These are phyloP conservation scores for Drosophila bifasciata DNA, from an alignment of 1,140 invertebrate species.

Conservation along the genomic window DNA sequence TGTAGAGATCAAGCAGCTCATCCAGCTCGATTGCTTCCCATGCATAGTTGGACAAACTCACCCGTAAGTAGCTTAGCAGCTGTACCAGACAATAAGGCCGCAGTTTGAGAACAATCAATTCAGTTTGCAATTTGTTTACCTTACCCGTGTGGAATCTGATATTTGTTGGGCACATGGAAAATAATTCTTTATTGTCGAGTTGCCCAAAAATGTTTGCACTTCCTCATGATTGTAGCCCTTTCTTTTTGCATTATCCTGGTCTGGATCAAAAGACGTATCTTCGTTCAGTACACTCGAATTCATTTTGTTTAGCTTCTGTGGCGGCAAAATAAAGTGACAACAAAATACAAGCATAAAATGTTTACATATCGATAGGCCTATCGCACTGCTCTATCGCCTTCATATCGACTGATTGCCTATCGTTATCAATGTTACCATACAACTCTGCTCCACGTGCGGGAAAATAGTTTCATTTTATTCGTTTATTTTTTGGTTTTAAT, in stretches of 20 bases:
- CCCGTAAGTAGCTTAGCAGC: background rate
- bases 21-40: background rate
- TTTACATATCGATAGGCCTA: too few relatives aligned
- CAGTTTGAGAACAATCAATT: background rate
- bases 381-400: too few relatives aligned
- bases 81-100: background rate
- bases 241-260: conserved; percentile 17
- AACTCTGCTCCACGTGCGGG: conserved; percentile 56
- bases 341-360: background rate
- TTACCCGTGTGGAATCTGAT: conserved; percentile 16
- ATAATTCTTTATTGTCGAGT: conserved; percentile 12
- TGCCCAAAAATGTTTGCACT: conserved; percentile 15
- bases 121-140: background rate
- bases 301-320: conserved; percentile 8
- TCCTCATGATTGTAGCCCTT: conserved; percentile 12
- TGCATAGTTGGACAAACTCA: background rate
- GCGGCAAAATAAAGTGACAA: conserved; percentile 32
- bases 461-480: conserved; percentile 11
- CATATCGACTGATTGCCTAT: conserved; percentile 23
- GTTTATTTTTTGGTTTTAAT: conserved; percentile 22
- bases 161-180: conserved; percentile 15
- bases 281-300: background rate
- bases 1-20: conserved; percentile 25
- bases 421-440: background rate
- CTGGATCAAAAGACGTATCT: background rate